Base-by-base conservation (phyloP, 2,888 invertebrate species). In the Drosophila rubida region DNA sequence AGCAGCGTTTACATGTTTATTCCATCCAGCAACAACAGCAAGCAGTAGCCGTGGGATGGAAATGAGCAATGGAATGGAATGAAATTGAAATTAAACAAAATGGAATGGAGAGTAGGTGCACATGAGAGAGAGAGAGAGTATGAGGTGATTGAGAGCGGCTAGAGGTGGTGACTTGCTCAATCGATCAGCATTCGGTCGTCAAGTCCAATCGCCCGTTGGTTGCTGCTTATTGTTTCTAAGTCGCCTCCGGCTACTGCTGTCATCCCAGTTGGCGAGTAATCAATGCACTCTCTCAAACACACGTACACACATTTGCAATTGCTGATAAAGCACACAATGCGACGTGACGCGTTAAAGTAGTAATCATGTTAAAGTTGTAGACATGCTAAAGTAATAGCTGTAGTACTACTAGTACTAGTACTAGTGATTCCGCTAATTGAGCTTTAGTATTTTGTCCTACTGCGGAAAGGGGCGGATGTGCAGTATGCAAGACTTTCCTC, bases 231-330 rank as follows among this genome's bases (percentile, higher is more conserved):
- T 60, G 63, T 69, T 69, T 69, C 48, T 48, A 66, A 65, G 64
- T 70, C 54, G 53, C 32, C 57, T 46, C 61, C 14, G 48, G 44
- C 64, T 57, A 27, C 53, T 57, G 32, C 53, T 53, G 53, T 46
- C 59, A 41, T 60, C 27, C 50, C n/a, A 66, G 46, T 54, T 63
- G 51, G 48, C 71, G 51, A 44, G 39, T 61, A 75, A 75, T 78
- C 78, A 73, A 78, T 73, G 74, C 75, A 60, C 51, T 49, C 50
- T 37, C 58, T 3, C 27, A 37, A 11, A 30, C 51, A 42, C 4
- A 51, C 37, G 59, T 4, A 37, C 16, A 22, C 3, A 13, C 19
- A 53, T 41, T 66, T 42, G 44, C 74, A 68, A 51, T 32, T 27
- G 57, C 49, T 58, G 75, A 63, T 72, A 75, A 72, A 50, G 62